These are phyloP conservation scores for Gephyroberyx darwinii DNA, from an alignment of 2,797 vertebrate genomes.

Conservation along the genomic window DNA sequence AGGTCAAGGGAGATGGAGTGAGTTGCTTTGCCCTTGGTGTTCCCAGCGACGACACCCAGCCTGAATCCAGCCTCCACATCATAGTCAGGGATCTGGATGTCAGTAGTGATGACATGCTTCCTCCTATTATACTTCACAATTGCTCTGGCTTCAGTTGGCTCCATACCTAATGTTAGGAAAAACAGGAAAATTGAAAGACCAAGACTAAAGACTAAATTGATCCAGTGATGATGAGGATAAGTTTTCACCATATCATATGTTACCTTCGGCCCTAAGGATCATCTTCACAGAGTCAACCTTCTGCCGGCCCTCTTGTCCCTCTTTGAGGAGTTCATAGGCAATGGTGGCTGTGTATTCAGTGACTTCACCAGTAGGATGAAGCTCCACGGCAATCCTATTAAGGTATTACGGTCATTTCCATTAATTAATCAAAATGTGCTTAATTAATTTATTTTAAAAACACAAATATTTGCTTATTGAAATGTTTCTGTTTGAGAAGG, in stretches of 20 bases:
- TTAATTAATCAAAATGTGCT: background rate
- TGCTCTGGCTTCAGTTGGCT: conserved; percentile 81
- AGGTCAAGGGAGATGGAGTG: conserved; percentile 87
- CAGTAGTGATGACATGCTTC: conserved; percentile 81
- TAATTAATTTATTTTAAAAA: background rate
- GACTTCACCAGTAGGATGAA: conserved; percentile 87
- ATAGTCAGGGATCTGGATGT: conserved; percentile 86
- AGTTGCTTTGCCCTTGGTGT: conserved; percentile 74
- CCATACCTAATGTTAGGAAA: conserved; percentile 75
- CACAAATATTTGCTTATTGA: background rate
- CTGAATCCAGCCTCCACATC: conserved; percentile 87
- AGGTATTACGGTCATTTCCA: background rate
- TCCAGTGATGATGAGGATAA: background rate
- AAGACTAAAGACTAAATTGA: background rate
- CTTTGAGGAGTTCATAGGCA: conserved; percentile 80
- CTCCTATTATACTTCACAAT: conserved; percentile 86
- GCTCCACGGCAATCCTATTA: conserved; percentile 85
- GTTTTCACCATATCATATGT: background rate
- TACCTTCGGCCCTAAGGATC: conserved; percentile 88
- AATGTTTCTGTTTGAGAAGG: background rate
- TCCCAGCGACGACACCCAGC: conserved; percentile 83
- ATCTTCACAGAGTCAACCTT: conserved; percentile 85
- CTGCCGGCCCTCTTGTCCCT: conserved; percentile 75
- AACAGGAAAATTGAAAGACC: background rate
- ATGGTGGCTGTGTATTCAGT: conserved; percentile 86